These are phyloP conservation scores for Tragelaphus scriptus DNA, from an alignment of 2,113 vertebrate genomes.

Conservation along the genomic window DNA sequence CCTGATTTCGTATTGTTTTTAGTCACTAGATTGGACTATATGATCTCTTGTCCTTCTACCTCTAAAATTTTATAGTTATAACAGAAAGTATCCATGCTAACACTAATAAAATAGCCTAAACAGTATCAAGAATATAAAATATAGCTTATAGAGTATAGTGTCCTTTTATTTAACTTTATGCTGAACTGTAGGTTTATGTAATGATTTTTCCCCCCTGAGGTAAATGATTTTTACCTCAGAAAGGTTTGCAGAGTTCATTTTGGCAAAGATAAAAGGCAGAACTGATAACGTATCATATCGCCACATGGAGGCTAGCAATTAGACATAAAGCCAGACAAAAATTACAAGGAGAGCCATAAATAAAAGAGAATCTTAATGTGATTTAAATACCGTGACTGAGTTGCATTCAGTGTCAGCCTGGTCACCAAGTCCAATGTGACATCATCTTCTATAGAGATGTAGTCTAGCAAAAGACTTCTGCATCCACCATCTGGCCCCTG, in stretches of 20 bases:
- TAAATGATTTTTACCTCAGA: neutral
- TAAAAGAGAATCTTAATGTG: constrained; percentile 93
- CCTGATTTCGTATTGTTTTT: neutral
- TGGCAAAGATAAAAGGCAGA: constrained; percentile 55
- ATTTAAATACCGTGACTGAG: constrained; percentile 95
- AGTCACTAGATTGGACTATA: neutral
- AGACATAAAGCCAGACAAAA: constrained; percentile 86
- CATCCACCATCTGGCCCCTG: constrained; percentile 86
- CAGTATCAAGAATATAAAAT: neutral
- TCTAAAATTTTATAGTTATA: neutral
- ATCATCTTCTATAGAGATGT: constrained; percentile 83
- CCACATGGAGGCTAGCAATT: constrained; percentile 87
- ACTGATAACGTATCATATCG: constrained; percentile 47
- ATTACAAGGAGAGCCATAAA: constrained; percentile 88
- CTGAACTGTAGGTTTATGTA: neutral
- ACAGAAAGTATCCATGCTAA: neutral
- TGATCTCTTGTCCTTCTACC: neutral
- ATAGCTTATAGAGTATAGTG: neutral
- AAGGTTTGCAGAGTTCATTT: constrained; percentile 44
- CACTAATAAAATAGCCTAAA: neutral
- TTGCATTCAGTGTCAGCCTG: constrained; percentile 81
- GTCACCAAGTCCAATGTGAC: constrained; percentile 67
- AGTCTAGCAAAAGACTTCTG: constrained; percentile 80
- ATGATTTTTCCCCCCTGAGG: neutral
- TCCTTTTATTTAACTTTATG: constrained; percentile 18